phyloP scores from a whole-genome alignment of 2,888 invertebrate species.

The Rhagonycha lutea region DNA sequence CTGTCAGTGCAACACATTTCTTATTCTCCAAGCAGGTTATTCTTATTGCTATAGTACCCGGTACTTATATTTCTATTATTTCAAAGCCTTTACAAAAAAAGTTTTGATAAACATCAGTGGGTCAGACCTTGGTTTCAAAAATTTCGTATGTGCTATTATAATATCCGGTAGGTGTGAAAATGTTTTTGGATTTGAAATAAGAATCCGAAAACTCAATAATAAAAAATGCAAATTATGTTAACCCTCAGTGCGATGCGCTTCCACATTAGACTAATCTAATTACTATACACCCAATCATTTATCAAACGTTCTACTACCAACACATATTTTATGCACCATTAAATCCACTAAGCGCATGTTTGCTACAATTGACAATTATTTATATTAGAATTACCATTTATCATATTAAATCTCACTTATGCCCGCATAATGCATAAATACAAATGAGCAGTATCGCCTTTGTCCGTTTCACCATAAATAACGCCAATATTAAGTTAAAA shows the following conservation, averaged over 20 bases:
- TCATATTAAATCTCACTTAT: slow-evolving; percentile 44
- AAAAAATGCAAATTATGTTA: not conserved
- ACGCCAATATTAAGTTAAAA: slow-evolving; percentile 14
- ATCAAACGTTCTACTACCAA: slow-evolving; percentile 27
- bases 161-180: not conserved
- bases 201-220: not conserved
- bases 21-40: slow-evolving; percentile 18
- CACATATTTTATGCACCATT: slow-evolving; percentile 48
- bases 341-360: slow-evolving; percentile 40
- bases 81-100: slow-evolving; percentile 9
- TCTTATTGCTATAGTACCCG: slow-evolving; percentile 23
- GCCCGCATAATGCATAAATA: slow-evolving; percentile 43
- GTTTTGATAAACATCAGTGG: slow-evolving; percentile 17
- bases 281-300: slow-evolving; percentile 42
- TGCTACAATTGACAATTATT: slow-evolving; percentile 47
- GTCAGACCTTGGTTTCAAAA: slow-evolving; percentile 12
- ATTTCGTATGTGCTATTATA: not conserved
- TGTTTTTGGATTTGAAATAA: not conserved
- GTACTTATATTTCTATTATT: slow-evolving; percentile 23
- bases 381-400: slow-evolving; percentile 45
- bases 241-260: slow-evolving; percentile 12
- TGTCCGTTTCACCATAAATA: slow-evolving; percentile 20
- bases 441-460: slow-evolving; percentile 22
- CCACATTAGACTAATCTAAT: slow-evolving; percentile 46
- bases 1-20: slow-evolving; percentile 39